Conservation (phyloP, 2,113 vertebrate genomes). For the Amphiprion ocellaris region DNA sequence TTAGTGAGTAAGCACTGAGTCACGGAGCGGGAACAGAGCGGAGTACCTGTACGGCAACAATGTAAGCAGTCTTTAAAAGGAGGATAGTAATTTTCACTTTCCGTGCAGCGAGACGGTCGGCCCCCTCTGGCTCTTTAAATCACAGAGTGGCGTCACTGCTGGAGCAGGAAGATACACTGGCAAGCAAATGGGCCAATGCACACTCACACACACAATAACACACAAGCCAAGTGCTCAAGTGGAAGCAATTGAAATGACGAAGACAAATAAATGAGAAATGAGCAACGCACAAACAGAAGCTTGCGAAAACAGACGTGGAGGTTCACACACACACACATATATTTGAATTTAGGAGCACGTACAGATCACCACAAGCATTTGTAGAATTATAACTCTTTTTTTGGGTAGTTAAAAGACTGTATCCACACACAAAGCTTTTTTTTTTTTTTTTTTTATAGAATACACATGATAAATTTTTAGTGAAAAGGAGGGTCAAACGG, state of each 20-base stretch:
- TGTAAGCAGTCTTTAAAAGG: slow-evolving; percentile 48
- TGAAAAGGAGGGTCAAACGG: not conserved
- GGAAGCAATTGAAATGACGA: slow-evolving; percentile 19
- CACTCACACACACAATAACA: not conserved
- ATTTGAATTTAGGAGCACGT: not conserved
- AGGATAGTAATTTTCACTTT: slow-evolving; percentile 77
- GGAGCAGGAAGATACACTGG: slow-evolving; percentile 23
- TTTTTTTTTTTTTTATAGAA: not conserved
- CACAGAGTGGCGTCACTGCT: slow-evolving; percentile 50
- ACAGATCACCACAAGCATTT: not conserved
- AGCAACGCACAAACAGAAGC: not conserved
- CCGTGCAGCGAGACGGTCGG: slow-evolving; percentile 39
- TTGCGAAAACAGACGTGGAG: not conserved
- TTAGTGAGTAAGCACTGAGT: slow-evolving; percentile 66
- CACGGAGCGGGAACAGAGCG: slow-evolving; percentile 57
- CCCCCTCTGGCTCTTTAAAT: slow-evolving; percentile 61
- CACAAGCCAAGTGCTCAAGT: not conserved
- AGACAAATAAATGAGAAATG: not conserved
- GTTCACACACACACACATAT: no score
- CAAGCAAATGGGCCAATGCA: slow-evolving; percentile 3
- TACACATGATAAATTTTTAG: no score
- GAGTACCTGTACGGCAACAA: slow-evolving; percentile 67
- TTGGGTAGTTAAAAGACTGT: not conserved
- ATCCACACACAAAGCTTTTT: not conserved
- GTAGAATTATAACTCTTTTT: not conserved